A percentile compares a stretch with the other conserved stretches of the same genome.
Conservation (phyloP, 2,888 invertebrate genomes). For the Heliconius ethilla region DNA sequence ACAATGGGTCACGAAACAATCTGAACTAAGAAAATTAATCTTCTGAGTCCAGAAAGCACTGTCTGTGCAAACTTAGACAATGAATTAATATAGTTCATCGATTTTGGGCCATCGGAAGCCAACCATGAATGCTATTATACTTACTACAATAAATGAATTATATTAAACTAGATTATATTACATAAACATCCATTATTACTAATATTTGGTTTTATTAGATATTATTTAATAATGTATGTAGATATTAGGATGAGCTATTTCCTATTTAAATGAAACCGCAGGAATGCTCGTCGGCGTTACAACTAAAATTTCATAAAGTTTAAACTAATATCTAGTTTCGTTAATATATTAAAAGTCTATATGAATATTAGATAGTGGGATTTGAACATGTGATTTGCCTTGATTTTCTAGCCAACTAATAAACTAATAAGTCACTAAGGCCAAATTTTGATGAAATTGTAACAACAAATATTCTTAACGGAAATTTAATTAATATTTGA, state of each 20-base stretch:
- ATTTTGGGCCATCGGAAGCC: conserved; percentile 72
- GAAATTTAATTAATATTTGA: neutral
- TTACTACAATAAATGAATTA: conserved; percentile 25
- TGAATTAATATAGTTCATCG: conserved; percentile 82
- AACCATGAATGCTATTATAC: conserved; percentile 54
- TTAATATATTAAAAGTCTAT: neutral
- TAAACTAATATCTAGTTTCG: neutral
- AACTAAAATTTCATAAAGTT: neutral
- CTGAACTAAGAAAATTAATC: conserved; percentile 83
- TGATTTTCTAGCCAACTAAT: neutral
- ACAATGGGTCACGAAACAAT: conserved; percentile 83
- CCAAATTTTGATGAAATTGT: neutral
- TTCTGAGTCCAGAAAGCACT: conserved; percentile 79
- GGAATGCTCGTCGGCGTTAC: neutral
- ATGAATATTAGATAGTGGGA: neutral
- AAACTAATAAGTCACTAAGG: too few relatives aligned
- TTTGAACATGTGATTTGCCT: neutral
- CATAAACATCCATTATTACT: conserved; percentile 1
- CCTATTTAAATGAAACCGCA: conserved; percentile 1
- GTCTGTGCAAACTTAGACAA: conserved; percentile 81
- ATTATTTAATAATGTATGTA: neutral
- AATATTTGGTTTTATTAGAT: neutral
- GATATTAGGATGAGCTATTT: neutral
- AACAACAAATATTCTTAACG: neutral
- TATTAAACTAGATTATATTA: conserved; percentile 11